A percentile compares a stretch with the other conserved stretches of the same genome.
Evolutionary conservation across 2,888 invertebrate genomes (phyloP).

Genomic region (Standfussiana lucernea): DNA sequence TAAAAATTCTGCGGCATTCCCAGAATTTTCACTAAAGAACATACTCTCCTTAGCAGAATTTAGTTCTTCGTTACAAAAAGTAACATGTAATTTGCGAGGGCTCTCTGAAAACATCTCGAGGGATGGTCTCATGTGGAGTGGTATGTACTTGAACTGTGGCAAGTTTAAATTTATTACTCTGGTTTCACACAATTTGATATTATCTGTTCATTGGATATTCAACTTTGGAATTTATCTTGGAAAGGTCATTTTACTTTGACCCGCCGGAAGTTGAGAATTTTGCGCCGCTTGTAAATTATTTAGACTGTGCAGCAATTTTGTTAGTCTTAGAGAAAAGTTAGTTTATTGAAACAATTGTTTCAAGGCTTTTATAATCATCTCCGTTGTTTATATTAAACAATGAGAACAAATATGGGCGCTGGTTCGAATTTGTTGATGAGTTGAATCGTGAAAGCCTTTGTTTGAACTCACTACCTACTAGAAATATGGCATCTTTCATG

Average conservation of each 20-base stretch:
- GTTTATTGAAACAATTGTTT: slow-evolving; percentile 35
- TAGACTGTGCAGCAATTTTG: slow-evolving; percentile 24
- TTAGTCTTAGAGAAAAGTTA: slow-evolving; percentile 27
- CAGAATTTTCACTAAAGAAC: slow-evolving; percentile 30
- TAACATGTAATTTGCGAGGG: slow-evolving; percentile 57
- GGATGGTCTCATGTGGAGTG: slow-evolving; percentile 60
- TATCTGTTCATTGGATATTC: slow-evolving; percentile 53
- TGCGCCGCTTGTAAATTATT: slow-evolving; percentile 48
- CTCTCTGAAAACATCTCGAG: slow-evolving; percentile 49
- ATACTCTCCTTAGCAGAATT: slow-evolving; percentile 29
- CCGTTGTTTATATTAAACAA: slow-evolving; percentile 32
- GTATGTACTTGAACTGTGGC: slow-evolving; percentile 52
- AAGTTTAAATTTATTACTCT: slow-evolving; percentile 66
- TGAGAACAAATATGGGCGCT: slow-evolving; percentile 20
- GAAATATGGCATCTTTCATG: slow-evolving; percentile 10
- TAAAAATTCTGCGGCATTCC: slow-evolving; percentile 5
- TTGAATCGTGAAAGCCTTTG: slow-evolving; percentile 1
- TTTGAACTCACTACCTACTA: not conserved
- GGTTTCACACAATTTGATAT: slow-evolving; percentile 57
- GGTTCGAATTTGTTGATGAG: slow-evolving; percentile 1
- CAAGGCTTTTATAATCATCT: slow-evolving; percentile 17
- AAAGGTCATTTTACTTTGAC: slow-evolving; percentile 55
- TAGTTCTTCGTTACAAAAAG: slow-evolving; percentile 48
- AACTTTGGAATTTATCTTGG: slow-evolving; percentile 43
- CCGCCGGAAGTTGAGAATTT: slow-evolving; percentile 11